These are phyloP conservation scores for Lophotriccus pileatus DNA, from an alignment of 2,797 vertebrate species.

Conservation along the genomic window DNA sequence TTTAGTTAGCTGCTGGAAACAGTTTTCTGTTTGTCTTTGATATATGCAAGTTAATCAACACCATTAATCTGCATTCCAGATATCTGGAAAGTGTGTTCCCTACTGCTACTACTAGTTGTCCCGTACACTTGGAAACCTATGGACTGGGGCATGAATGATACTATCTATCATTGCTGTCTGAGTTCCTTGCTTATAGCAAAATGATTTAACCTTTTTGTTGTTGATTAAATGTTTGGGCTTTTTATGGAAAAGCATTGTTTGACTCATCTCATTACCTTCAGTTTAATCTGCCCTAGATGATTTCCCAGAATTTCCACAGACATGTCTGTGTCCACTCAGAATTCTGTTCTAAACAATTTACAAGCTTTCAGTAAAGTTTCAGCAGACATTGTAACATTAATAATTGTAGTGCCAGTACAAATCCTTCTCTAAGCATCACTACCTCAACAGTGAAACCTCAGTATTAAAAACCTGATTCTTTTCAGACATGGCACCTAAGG, in stretches of 20 bases:
- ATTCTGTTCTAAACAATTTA: not conserved
- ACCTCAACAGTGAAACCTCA: not conserved
- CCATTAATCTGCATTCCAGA: not conserved
- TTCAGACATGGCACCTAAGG: not conserved
- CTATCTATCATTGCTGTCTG: not conserved
- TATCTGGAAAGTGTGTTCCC: not conserved
- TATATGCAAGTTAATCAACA: not conserved
- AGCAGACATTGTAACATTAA: not conserved
- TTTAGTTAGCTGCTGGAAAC: not conserved
- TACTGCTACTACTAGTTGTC: not conserved
- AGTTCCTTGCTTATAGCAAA: not conserved
- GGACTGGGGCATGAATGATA: not conserved
- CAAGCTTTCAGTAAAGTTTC: not conserved
- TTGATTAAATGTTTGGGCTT: not conserved
- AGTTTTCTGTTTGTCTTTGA: not conserved
- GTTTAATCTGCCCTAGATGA: not conserved
- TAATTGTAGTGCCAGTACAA: not conserved
- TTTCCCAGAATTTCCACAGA: not conserved
- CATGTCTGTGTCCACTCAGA: not conserved
- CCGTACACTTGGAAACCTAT: not conserved
- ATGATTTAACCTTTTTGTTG: not conserved
- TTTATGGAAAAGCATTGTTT: not conserved
- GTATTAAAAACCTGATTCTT: not conserved
- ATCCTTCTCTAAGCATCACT: not conserved
- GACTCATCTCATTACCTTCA: not conserved